Evolutionary conservation across 2,888 invertebrate species (phyloP), one percentile per base, ranked within the genome.

Genomic region (Nebria brevicollis): DNA sequence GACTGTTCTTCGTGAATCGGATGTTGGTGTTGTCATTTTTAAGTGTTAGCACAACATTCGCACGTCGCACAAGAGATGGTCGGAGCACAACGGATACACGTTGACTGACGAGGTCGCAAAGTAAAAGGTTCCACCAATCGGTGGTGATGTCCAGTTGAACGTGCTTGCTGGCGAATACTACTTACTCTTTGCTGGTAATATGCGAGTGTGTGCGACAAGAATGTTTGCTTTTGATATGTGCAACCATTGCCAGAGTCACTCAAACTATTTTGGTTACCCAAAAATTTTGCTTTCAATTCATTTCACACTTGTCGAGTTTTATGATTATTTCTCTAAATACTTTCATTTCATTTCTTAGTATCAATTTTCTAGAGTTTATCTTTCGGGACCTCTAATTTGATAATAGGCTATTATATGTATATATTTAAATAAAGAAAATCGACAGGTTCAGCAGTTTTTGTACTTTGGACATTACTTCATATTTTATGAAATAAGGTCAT

Each of bases 1-100:
- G 66, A 81, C 76, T 20, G 81, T 81, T 70, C 81, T 64, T 70
- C 65, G 42, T 66, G 70, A 66, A 70, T 41, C 20, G 41, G 76
- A 43, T 34, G 20, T 68, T 15, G 54, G 54, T 54, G 54, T 54
- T 64, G 78, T 64, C 72, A 80, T 72, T 11, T 41, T 73, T 13
- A 8, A 34, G 73, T n/a, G 26, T 41, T 34, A 73, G 20, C n/a
- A 34, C 25, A 70, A 70, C 70, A 73, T 43, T 42, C 73, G 43
- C 73, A 34, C 68, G 26, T 34, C n/a, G 26, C 5, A 68, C 68
- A 15, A 15, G 20, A 68, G 68, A 25, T 68, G 20, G 26, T 26
- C 68, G 68, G 20, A 68, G 68, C 68, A 11, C 68, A 54, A 54
- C 54, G 54, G 54, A 54, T 54, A 54, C 54, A 54, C 54, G 54